Base-by-base conservation (phyloP, 1,140 invertebrate genomes). In the Drosophila takahashii region DNA sequence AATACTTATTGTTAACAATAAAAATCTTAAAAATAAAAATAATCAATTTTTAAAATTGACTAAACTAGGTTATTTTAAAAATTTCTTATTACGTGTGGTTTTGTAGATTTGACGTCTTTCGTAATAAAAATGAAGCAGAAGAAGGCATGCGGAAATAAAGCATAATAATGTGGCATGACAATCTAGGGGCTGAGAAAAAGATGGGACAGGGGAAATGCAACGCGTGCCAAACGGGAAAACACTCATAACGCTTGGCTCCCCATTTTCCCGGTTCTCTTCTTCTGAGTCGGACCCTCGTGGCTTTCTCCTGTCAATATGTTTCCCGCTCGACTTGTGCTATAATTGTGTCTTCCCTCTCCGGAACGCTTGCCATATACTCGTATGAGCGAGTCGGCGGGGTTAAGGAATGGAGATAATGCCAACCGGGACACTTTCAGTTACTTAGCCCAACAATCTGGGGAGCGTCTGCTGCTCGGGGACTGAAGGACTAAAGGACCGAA, bases 111-210 rank as follows among this genome's bases (percentile, higher is more conserved):
- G 53, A 67, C 65, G 70, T 76, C 78, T 65, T 50, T 86, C 81
- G 79, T 71, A 86, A 71, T 81, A 86, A 53, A 78, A 78, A 67
- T 65, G 58, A 79, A 62, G 54, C 70, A 57, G 64, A 65, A 73
- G 39, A 56, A 22, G 64, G 41, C 56, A 54, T 78, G 70, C 83
- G 83, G 83, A 86, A 87, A 87, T 86, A 86, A 86, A 86, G 83
- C 83, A 87, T 83, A 83, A 86, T 86, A 87, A 86, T 86, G 83
- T 77, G 75, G 69, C 79, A 69, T 69, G 83, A 79, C 81, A 86
- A 76, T 81, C 71, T 50, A 44, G 70, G 13, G 27, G n/a, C 26
- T 27, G 45, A 22, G 69, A 44, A 48, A 59, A 44, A 36, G 62
- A 27, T 9, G 32, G 22, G 6, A 15, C 8, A 8, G 18, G 52